Base-by-base conservation (phyloP, 2,113 vertebrate genomes). In the Octodon degus region DNA sequence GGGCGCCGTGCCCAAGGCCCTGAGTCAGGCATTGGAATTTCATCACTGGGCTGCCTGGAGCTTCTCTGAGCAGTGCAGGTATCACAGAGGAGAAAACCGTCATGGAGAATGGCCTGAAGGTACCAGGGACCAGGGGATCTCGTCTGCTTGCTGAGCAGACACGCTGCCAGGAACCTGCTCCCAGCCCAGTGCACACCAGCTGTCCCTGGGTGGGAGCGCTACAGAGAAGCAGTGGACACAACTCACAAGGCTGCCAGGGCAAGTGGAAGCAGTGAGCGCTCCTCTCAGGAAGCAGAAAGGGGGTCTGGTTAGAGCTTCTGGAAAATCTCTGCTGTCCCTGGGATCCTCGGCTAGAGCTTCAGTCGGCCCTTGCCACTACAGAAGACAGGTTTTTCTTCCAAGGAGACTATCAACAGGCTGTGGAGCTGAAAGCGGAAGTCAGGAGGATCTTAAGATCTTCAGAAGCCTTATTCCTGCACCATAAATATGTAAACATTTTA, bases 171-270 rank as follows among this genome's bases (percentile, higher is more conserved):
- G 1, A 43, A 74, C 47, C 68, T 43, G 62, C 25, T 89, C 50
- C n/a, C 17, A 7, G 60, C 17, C 27, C 25, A 24, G 5, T 1
- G 0, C 40, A 1, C 20, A 55, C 53, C 22, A 27, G 62, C 1
- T 22, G 19, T 77, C 70, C 43, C 34, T 43, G 74, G n/a, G 86
- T 37, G 60, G 27, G 20, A 53, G 63, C 58, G 43, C 34, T 16
- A 30, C 50, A 34, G 43, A 20, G 19, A 50, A 72, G 68, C 37
- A 24, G 30, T n/a, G 60, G 37, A 47, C 72, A 76, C 60, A 2
- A 34, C 70, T 43, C 37, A n/a, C 0, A 65, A 13, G 93, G 55
- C 37, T 37, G 43, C 62, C 34, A 17, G 32, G 40, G 27, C 37
- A 40, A 22, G 50, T 17, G 40, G 27, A 65, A 72, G 43, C 62